These are phyloP conservation scores for Drosophila robusta DNA, from an alignment of 2,888 invertebrate genomes.

Conservation along the genomic window DNA sequence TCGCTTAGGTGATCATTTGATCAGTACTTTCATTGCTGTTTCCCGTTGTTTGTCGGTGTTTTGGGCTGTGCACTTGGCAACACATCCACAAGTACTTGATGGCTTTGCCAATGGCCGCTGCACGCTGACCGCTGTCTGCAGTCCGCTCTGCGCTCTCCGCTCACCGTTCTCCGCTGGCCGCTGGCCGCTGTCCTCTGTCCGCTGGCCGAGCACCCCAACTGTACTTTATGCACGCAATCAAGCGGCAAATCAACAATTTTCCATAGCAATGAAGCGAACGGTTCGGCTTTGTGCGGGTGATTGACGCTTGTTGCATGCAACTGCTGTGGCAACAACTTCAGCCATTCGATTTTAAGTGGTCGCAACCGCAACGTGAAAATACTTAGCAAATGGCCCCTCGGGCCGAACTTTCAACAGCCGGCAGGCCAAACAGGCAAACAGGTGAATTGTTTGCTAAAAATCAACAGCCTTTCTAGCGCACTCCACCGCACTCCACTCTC, in stretches of 20 bases:
- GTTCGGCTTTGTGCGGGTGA: slow-evolving; percentile 77
- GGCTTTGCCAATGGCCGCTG: slow-evolving; percentile 36
- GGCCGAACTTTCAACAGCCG: slow-evolving; percentile 61
- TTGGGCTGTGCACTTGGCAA: slow-evolving; percentile 47
- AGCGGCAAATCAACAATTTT: slow-evolving; percentile 81
- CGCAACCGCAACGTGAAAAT: slow-evolving; percentile 73
- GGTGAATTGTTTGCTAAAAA: slow-evolving; percentile 79
- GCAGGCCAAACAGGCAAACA: slow-evolving; percentile 51
- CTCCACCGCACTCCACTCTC: neutral
- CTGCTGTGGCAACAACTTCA: slow-evolving; percentile 57
- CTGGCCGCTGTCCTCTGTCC: neutral
- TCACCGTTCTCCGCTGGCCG: slow-evolving; percentile 19
- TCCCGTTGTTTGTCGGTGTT: slow-evolving; percentile 39
- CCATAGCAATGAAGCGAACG: slow-evolving; percentile 79
- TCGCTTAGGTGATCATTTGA: slow-evolving; percentile 34
- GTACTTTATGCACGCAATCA: slow-evolving; percentile 73
- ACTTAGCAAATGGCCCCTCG: slow-evolving; percentile 67
- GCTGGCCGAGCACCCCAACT: slow-evolving; percentile 25
- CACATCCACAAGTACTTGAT: slow-evolving; percentile 67
- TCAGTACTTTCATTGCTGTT: slow-evolving; percentile 38
- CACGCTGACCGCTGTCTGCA: neutral
- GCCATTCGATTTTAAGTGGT: slow-evolving; percentile 79
- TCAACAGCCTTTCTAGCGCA: slow-evolving; percentile 74
- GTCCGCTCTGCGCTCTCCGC: slow-evolving; percentile 20
- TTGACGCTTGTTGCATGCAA: slow-evolving; percentile 81